Conservation (phyloP, 1,140 invertebrate species). For the Drosophila repletoides region DNA sequence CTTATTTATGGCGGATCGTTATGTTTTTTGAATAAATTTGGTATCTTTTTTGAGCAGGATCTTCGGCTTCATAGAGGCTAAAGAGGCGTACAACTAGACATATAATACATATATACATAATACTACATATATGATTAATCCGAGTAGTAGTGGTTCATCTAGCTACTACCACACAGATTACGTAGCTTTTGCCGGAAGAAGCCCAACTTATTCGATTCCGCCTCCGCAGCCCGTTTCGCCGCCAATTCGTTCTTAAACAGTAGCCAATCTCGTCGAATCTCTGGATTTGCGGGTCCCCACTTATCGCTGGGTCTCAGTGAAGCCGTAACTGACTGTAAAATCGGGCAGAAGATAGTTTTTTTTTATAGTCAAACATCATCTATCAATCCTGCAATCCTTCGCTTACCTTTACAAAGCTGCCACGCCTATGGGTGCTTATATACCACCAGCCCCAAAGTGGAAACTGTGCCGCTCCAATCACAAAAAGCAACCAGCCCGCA, state of each 20-base stretch:
- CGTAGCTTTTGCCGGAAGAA: constrained; percentile 68
- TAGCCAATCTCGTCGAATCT: constrained; percentile 84
- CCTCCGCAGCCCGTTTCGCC: constrained; percentile 27
- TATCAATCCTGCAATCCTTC: too few species aligned
- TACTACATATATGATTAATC: constrained; percentile 15
- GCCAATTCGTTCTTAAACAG: constrained; percentile 83
- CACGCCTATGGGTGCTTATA: constrained; percentile 34
- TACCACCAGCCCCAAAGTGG: constrained; percentile 83
- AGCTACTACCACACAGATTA: constrained; percentile 50
- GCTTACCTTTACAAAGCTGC: constrained; percentile 72
- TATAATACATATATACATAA: constrained; percentile 19
- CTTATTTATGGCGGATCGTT: not conserved
- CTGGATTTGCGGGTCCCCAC: constrained; percentile 85
- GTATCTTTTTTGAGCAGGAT: not conserved
- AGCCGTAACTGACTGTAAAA: constrained; percentile 83
- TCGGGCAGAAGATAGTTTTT: not conserved
- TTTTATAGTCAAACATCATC: too few species aligned
- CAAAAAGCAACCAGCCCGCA: constrained; percentile 83
- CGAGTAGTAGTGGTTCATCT: not conserved
- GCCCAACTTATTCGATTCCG: constrained; percentile 52
- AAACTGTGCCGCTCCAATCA: constrained; percentile 82
- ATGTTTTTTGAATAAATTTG: not conserved
- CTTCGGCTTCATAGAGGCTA: constrained; percentile 48
- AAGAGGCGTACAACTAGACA: constrained; percentile 36
- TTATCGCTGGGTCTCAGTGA: constrained; percentile 83